Evolutionary conservation across 2,113 vertebrate species (phyloP).

Genomic region (Dermatemys mawii): DNA sequence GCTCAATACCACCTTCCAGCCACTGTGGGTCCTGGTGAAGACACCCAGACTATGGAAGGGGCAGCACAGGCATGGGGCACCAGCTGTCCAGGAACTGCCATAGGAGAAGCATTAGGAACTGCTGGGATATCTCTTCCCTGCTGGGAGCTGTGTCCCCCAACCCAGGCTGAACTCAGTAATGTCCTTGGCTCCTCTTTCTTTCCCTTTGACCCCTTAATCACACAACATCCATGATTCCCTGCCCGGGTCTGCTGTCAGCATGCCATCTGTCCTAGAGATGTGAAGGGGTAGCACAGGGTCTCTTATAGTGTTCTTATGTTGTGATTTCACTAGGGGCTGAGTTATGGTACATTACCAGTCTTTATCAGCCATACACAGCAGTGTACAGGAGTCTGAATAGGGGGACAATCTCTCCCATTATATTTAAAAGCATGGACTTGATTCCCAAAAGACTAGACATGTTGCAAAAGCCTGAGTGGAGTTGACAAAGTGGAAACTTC

Average conservation of each 20-base stretch:
- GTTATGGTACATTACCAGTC: no score
- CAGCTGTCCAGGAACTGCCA: neutral
- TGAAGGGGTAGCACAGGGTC: neutral
- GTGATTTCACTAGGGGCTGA: neutral
- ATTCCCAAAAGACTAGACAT: neutral
- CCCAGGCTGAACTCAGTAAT: neutral
- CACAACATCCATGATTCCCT: neutral
- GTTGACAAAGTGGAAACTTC: neutral
- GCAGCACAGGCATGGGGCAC: neutral
- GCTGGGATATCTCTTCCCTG: neutral
- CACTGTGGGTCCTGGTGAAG: neutral
- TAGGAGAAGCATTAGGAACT: neutral
- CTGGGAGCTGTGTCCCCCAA: neutral
- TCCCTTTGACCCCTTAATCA: neutral
- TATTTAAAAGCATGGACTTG: neutral
- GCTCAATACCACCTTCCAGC: neutral
- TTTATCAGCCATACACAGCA: neutral
- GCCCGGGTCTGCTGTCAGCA: neutral
- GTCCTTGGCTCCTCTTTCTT: neutral
- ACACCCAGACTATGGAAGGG: neutral
- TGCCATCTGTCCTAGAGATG: rapidly evolving
- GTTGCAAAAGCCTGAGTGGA: neutral
- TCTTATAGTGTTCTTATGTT: neutral
- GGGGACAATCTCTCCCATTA: neutral
- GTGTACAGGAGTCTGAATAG: neutral